Conservation (phyloP, 2,888 invertebrate species). For the Onthophagus sagittarius region DNA sequence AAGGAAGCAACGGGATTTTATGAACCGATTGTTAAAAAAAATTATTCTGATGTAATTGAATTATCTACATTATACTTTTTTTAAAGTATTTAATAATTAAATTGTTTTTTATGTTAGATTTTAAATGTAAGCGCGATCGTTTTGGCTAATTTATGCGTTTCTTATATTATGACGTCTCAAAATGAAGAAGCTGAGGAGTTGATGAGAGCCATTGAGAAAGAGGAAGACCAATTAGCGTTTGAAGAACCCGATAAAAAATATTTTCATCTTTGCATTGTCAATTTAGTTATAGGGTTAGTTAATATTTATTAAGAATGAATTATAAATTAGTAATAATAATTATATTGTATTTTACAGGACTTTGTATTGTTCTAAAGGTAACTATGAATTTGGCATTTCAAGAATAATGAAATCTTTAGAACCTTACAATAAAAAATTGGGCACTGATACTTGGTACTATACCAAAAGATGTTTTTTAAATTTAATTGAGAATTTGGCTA, state of each 20-base stretch:
- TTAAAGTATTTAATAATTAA: neutral
- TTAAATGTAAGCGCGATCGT: constrained; percentile 96
- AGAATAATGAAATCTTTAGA: constrained; percentile 95
- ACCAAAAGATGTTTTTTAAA: constrained; percentile 94
- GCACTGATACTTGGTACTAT: constrained; percentile 98
- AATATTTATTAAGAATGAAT: neutral
- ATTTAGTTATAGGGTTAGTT: constrained; percentile 88
- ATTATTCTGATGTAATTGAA: constrained; percentile 71
- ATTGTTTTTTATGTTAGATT: constrained; percentile 54
- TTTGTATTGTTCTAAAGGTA: constrained; percentile 96
- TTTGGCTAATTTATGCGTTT: constrained; percentile 95
- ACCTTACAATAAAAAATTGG: constrained; percentile 89
- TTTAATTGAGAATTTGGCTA: constrained; percentile 85
- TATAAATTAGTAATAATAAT: neutral
- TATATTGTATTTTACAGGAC: constrained; percentile 54
- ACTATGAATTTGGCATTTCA: constrained; percentile 98
- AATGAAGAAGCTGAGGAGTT: constrained; percentile 98
- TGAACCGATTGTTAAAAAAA: constrained; percentile 94
- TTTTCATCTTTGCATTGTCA: constrained; percentile 96
- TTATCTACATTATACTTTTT: too few species aligned
- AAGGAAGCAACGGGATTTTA: constrained; percentile 98
- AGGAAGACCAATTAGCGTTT: constrained; percentile 89
- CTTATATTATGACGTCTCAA: constrained; percentile 98
- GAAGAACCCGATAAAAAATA: constrained; percentile 92
- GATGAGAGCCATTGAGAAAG: constrained; percentile 97